Conservation (phyloP, 1,140 invertebrate genomes). For the Penaeus indicus region DNA sequence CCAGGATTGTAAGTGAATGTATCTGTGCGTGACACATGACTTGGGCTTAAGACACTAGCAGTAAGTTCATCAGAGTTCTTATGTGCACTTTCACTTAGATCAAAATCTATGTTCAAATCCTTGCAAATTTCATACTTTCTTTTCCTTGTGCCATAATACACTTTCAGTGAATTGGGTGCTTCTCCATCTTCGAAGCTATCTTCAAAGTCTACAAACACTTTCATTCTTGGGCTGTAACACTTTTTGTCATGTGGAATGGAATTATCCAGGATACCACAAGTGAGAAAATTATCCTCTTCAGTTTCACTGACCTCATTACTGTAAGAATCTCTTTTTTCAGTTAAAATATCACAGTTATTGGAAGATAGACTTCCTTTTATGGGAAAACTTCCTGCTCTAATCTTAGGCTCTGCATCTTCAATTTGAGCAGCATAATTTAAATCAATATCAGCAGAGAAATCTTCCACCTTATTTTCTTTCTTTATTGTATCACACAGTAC, state of each 20-base stretch:
- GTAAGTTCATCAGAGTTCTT: not conserved
- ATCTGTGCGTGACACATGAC: too few species aligned
- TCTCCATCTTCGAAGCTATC: not conserved
- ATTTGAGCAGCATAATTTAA: not conserved
- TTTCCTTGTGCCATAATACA: conserved; percentile 38
- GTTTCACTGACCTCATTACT: too few species aligned
- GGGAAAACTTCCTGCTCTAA: too few species aligned
- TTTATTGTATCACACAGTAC: too few species aligned
- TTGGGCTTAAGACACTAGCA: not conserved
- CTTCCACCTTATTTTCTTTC: not conserved
- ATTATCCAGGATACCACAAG: conserved; percentile 54
- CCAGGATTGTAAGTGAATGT: not conserved
- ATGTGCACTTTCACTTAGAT: not conserved
- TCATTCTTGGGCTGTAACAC: conserved; percentile 32
- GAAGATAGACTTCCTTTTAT: too few species aligned
- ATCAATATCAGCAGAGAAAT: too few species aligned
- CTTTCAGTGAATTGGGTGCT: not conserved
- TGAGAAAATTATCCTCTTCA: not conserved
- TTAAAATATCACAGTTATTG: too few species aligned
- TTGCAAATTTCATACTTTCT: not conserved
- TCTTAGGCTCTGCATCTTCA: not conserved
- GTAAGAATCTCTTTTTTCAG: too few species aligned
- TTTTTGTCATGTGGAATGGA: conserved; percentile 45
- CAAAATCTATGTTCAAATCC: not conserved
- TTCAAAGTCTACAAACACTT: conserved; percentile 43